These are phyloP conservation scores for Nephrocerus scutellatus DNA, from an alignment of 2,888 invertebrate genomes.

Conservation along the genomic window DNA sequence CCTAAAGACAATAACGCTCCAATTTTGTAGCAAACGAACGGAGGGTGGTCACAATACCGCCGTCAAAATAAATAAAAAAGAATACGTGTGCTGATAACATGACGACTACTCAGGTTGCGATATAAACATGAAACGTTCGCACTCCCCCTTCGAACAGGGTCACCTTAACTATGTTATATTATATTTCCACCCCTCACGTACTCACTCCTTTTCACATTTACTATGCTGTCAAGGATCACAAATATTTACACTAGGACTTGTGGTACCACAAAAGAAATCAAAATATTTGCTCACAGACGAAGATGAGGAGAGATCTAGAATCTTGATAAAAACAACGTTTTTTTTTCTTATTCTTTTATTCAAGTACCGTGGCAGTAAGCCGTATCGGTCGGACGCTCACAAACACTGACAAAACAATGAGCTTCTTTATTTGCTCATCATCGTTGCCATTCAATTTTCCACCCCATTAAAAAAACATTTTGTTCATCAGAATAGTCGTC, in stretches of 20 bases:
- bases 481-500: constrained; percentile 11
- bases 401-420: constrained; percentile 22
- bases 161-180: too few relatives aligned
- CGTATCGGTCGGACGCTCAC: constrained; percentile 12
- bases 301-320: too few relatives aligned
- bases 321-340: too few relatives aligned
- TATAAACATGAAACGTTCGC: constrained; percentile 16
- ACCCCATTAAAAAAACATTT: constrained; percentile 29
- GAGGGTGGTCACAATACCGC: too few relatives aligned
- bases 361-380: constrained; percentile 7
- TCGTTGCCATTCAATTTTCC: constrained; percentile 33
- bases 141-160: constrained; percentile 7
- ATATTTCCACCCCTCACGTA: too few relatives aligned
- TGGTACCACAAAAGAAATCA: too few relatives aligned
- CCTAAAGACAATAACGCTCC: too few relatives aligned
- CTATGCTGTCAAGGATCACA: constrained; percentile 21
- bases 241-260: constrained; percentile 17
- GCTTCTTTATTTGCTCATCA: constrained; percentile 31
- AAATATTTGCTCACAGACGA: too few relatives aligned
- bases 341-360: constrained; percentile 5
- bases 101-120: constrained; percentile 13
- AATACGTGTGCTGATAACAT: too few relatives aligned
- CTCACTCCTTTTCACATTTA: constrained; percentile 21
- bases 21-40: too few relatives aligned
- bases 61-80: too few relatives aligned